phyloP scores from a whole-genome alignment of 2,113 vertebrate species.

The Ciconia stormi region DNA sequence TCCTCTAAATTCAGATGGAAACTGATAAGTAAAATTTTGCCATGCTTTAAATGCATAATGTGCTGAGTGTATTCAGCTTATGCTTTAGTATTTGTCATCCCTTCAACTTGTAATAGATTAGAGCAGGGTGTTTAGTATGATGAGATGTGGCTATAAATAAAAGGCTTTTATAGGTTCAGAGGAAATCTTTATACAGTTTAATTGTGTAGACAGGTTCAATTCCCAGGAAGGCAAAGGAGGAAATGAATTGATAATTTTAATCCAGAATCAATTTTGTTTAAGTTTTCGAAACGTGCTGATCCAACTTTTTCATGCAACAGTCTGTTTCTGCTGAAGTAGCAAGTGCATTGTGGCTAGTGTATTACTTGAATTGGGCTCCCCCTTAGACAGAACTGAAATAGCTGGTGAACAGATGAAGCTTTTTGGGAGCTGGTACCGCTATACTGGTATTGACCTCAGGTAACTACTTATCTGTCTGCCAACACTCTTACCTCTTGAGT shows the following conservation, averaged over 20 bases:
- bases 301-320: neutral
- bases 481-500: neutral
- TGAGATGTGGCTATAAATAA: slow-evolving; percentile 24
- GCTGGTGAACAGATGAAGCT: neutral
- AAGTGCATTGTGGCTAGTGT: neutral
- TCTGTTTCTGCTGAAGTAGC: neutral
- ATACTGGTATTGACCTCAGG: neutral
- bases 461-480: neutral
- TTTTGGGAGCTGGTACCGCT: neutral
- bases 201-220: slow-evolving; percentile 46
- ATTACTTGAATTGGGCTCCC: neutral
- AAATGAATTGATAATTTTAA: slow-evolving; percentile 47
- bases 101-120: slow-evolving; percentile 2
- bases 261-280: slow-evolving; percentile 44
- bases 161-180: slow-evolving; percentile 5
- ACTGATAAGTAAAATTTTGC: neutral
- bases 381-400: neutral
- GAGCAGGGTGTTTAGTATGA: neutral
- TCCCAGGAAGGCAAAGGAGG: slow-evolving; percentile 28
- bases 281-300: neutral
- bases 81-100: slow-evolving; percentile 1
- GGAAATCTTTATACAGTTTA: slow-evolving; percentile 50
- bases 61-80: neutral
- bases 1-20: slow-evolving; percentile 11
- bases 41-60: neutral